A percentile compares a stretch with the other conserved stretches of the same genome.
phyloP scores from a whole-genome alignment of 2,113 vertebrate species.

The Sphyrna mokarran region DNA sequence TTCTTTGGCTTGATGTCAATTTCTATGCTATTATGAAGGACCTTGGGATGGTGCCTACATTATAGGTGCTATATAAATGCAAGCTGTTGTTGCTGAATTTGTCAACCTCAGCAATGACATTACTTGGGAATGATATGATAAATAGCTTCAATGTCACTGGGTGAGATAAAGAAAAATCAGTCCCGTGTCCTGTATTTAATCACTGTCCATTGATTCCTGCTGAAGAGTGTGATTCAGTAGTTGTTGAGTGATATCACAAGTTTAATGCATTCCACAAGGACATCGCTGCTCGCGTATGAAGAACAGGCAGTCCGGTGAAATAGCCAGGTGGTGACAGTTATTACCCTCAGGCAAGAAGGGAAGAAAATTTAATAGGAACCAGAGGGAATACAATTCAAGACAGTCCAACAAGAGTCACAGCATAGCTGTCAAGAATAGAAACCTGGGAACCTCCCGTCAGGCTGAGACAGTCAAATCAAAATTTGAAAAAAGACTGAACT shows the following conservation, averaged over 20 bases:
- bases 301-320: neutral
- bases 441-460: neutral
- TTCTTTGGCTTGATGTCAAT: neutral
- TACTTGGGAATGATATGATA: neutral
- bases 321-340: neutral
- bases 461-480: neutral
- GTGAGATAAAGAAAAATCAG: neutral
- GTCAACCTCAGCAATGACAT: neutral
- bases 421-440: neutral
- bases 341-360: neutral
- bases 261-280: neutral
- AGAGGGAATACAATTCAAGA: neutral
- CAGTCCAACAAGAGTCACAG: neutral
- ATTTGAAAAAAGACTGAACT: neutral
- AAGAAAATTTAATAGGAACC: neutral
- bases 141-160: neutral
- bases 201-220: neutral
- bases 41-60: neutral
- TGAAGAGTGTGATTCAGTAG: neutral
- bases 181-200: neutral
- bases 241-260: neutral
- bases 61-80: neutral
- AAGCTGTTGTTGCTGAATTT: neutral
- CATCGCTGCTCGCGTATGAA: neutral
- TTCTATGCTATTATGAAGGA: neutral